Conservation (phyloP, 2,797 vertebrate genomes). For the Cetoscarus ocellatus region DNA sequence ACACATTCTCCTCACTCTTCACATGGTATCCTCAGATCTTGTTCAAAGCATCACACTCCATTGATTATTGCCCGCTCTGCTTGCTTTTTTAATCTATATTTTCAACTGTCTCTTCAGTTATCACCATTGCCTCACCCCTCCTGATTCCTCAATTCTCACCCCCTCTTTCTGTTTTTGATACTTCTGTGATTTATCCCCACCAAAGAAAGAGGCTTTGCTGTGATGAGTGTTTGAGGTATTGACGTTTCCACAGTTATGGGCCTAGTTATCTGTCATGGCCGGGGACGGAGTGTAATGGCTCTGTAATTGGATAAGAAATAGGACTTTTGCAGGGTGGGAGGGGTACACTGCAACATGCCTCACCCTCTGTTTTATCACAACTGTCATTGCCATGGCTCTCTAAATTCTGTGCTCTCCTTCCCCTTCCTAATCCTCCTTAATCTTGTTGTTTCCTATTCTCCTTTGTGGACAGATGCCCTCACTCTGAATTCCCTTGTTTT, state of each 20-base stretch:
- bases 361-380: constrained; percentile 62
- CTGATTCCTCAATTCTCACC: neutral
- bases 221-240: constrained; percentile 78
- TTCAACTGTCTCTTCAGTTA: constrained; percentile 61
- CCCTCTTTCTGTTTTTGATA: neutral
- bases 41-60: constrained; percentile 32
- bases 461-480: constrained; percentile 2
- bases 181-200: constrained; percentile 60
- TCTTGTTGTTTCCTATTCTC: constrained; percentile 8
- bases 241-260: constrained; percentile 77
- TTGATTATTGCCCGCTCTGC: constrained; percentile 40
- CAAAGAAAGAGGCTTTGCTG: constrained; percentile 61
- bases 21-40: constrained; percentile 34
- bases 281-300: constrained; percentile 75
- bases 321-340: constrained; percentile 64
- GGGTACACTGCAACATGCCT: constrained; percentile 46
- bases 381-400: constrained; percentile 56
- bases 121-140: constrained; percentile 34
- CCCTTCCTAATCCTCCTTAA: constrained; percentile 11
- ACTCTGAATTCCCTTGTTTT: constrained; percentile 23
- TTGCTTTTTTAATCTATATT: constrained; percentile 66
- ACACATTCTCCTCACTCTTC: constrained; percentile 35
- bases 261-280: constrained; percentile 78
- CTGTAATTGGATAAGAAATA: constrained; percentile 84
- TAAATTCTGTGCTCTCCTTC: constrained; percentile 18